Conservation (phyloP, 2,888 invertebrate species). For the Diachrysia chrysitis region DNA sequence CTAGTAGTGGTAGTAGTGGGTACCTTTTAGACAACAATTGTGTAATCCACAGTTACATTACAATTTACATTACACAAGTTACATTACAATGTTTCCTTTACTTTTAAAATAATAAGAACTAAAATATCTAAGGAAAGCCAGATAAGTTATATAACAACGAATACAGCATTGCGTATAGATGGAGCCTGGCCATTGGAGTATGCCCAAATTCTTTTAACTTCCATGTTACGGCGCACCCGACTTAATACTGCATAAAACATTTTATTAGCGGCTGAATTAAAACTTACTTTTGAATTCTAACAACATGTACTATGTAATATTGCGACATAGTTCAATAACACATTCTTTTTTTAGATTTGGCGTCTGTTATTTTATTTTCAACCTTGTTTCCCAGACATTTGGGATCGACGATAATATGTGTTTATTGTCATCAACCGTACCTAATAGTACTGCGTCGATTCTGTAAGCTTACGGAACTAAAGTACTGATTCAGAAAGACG, state of each 20-base stretch:
- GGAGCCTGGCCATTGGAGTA: slow-evolving; percentile 35
- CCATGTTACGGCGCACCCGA: slow-evolving; percentile 13
- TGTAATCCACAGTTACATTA: too few relatives aligned
- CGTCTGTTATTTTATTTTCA: background rate
- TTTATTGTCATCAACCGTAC: background rate
- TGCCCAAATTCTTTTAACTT: slow-evolving; percentile 44
- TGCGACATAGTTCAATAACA: background rate
- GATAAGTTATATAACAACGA: slow-evolving; percentile 43
- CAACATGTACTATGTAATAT: background rate
- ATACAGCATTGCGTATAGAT: slow-evolving; percentile 49
- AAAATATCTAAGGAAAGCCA: slow-evolving; percentile 13
- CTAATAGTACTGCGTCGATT: too few relatives aligned
- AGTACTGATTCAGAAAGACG: too few relatives aligned
- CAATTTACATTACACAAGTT: too few relatives aligned
- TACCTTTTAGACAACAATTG: too few relatives aligned
- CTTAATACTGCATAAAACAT: slow-evolving; percentile 5
- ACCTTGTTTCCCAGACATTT: background rate
- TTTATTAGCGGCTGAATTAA: background rate
- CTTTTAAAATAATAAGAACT: slow-evolving; percentile 2
- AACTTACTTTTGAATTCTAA: background rate
- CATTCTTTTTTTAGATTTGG: background rate
- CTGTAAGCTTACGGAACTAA: too few relatives aligned
- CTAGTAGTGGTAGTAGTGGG: too few relatives aligned
- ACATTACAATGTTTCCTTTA: too few relatives aligned
- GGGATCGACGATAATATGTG: background rate